Percentiles rank a stretch among this genome's conserved stretches.
phyloP scores from a whole-genome alignment of 2,888 invertebrate species.

The Holacanthella duospinosa region DNA sequence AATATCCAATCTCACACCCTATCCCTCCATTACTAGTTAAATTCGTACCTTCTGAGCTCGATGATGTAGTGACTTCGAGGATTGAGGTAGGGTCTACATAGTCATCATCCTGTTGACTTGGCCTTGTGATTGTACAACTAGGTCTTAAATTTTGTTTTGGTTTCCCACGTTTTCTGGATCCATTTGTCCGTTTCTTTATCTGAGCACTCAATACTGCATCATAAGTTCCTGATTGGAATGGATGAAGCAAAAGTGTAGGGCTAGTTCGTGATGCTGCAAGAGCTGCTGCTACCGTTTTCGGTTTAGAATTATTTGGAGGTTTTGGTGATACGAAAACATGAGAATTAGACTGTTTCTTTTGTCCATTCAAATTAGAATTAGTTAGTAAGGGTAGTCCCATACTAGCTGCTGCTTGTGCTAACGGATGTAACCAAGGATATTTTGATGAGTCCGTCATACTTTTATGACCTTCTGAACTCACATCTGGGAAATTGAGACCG shows the following conservation, averaged over 20 bases:
- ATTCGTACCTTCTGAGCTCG: neutral
- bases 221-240: neutral
- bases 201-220: neutral
- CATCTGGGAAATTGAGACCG: constrained; percentile 20
- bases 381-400: neutral
- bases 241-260: neutral
- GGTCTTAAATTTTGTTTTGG: neutral
- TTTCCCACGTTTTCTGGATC: constrained; percentile 14
- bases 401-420: constrained; percentile 26
- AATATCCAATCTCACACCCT: neutral
- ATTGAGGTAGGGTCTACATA: constrained; percentile 32
- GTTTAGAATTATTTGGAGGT: constrained; percentile 25
- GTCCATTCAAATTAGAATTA: constrained; percentile 15
- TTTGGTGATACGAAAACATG: constrained; percentile 32
- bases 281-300: constrained; percentile 35
- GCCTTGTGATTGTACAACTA: constrained; percentile 14
- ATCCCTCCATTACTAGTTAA: neutral
- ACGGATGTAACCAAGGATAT: constrained; percentile 29
- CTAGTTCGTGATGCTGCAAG: constrained; percentile 27
- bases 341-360: constrained; percentile 11
- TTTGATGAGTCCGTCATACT: constrained; percentile 19
- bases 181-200: constrained; percentile 10
- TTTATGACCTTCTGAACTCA: constrained; percentile 9
- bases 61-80: constrained; percentile 24
- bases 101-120: constrained; percentile 23